Evolutionary conservation across 1,140 invertebrate species (phyloP).

Genomic region (Tetragonula clypearis): DNA sequence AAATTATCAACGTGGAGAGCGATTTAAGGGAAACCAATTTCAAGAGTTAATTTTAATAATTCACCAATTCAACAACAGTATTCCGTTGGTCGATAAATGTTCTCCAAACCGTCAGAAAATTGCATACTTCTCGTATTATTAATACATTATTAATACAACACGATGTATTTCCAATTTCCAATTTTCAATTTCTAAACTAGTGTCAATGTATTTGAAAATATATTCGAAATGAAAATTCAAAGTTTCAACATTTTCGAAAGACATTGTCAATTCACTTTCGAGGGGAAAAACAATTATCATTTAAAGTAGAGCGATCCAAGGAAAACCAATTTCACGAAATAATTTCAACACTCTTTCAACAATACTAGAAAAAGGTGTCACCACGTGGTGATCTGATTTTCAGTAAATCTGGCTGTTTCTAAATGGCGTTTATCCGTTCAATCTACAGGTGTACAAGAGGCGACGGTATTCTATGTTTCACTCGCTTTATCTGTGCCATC

Average conservation of each 20-base stretch:
- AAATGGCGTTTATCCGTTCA: constrained; percentile 3
- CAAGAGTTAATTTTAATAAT: too few relatives aligned
- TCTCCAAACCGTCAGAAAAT: not conserved
- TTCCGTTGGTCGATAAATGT: not conserved
- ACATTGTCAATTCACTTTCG: not conserved
- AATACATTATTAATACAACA: not conserved
- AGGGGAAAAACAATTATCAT: too few relatives aligned
- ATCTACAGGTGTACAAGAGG: constrained; percentile 36
- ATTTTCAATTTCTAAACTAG: too few relatives aligned
- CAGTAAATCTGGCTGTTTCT: not conserved
- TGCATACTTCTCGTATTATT: not conserved
- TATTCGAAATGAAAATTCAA: too few relatives aligned
- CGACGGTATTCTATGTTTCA: constrained; percentile 9
- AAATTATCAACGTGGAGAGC: not conserved
- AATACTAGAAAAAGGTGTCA: not conserved
- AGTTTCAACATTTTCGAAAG: not conserved
- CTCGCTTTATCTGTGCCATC: constrained; percentile 28
- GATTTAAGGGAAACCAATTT: not conserved
- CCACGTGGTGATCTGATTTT: not conserved
- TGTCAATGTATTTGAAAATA: too few relatives aligned
- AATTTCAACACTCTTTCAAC: not conserved
- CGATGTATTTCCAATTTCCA: not conserved
- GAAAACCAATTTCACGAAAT: too few relatives aligned
- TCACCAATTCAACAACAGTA: not conserved
- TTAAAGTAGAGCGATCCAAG: too few relatives aligned